Conservation (phyloP, 2,888 invertebrate species). For the Galerucella nymphaeae region DNA sequence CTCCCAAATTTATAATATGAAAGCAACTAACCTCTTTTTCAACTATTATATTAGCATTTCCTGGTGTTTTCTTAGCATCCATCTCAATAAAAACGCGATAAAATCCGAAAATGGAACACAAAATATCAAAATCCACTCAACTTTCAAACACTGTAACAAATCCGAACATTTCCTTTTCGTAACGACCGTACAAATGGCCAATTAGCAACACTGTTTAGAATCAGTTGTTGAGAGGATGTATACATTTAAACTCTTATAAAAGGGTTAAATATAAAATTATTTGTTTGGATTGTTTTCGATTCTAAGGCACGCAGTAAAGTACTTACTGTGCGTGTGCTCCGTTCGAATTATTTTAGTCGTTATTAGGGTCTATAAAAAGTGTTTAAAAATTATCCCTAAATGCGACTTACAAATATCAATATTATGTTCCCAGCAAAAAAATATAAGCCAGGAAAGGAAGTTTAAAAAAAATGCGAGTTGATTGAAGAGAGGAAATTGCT, state of each 20-base stretch:
- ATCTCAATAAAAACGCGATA: neutral
- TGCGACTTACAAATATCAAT: neutral
- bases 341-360: neutral
- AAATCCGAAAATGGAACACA: neutral
- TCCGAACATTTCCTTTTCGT: constrained; percentile 43
- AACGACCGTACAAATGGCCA: constrained; percentile 40
- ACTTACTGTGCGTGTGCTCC: neutral
- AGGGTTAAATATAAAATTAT: constrained; percentile 47
- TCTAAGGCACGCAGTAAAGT: constrained; percentile 14
- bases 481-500: too few relatives aligned
- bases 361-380: too few relatives aligned
- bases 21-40: constrained; percentile 11
- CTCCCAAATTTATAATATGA: neutral
- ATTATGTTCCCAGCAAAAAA: neutral
- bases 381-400: neutral
- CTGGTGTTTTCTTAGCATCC: constrained; percentile 7
- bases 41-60: constrained; percentile 6
- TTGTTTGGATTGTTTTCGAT: constrained; percentile 46
- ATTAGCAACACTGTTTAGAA: constrained; percentile 42
- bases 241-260: constrained; percentile 46
- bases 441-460: neutral
- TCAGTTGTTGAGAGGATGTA: constrained; percentile 45
- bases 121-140: constrained; percentile 9
- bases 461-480: too few relatives aligned
- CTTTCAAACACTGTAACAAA: constrained; percentile 27